These are phyloP conservation scores for Meloidogyne exigua DNA, from an alignment of 1,140 invertebrate species.

Conservation along the genomic window DNA sequence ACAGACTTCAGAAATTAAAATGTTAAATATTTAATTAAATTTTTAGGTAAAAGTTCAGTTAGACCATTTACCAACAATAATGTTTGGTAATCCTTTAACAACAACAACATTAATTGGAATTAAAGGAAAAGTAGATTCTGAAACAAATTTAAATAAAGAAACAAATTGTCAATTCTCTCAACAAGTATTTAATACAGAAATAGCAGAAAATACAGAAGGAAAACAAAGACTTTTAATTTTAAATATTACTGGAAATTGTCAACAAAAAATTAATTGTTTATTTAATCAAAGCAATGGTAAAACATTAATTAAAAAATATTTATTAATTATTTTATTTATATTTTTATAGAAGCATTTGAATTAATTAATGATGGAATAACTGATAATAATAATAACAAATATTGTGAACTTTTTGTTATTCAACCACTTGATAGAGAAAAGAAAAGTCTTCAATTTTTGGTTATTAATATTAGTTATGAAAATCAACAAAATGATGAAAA, in stretches of 20 bases:
- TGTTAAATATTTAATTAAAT: not conserved
- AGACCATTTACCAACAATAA: not conserved
- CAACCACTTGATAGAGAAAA: conserved; percentile 52
- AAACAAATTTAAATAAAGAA: conserved; percentile 6
- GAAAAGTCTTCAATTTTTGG: conserved; percentile 49
- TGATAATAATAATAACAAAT: not conserved
- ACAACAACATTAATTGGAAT: conserved; percentile 32
- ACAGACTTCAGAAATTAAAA: no score
- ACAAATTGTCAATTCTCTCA: conserved; percentile 42
- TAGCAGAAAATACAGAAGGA: conserved; percentile 46
- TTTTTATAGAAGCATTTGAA: conserved; percentile 50
- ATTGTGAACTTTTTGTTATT: conserved; percentile 50
- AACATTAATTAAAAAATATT: no score
- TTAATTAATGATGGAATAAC: conserved; percentile 43
- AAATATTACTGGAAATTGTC: conserved; percentile 31
- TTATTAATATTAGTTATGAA: conserved; percentile 48
- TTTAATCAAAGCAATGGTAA: conserved; percentile 39
- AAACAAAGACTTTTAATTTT: conserved; percentile 40
- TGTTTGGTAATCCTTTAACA: not conserved
- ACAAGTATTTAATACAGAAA: conserved; percentile 52
- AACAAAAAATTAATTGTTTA: conserved; percentile 27
- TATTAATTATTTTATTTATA: not conserved
- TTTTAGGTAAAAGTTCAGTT: not conserved
- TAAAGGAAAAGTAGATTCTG: not conserved
- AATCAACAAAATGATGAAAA: not conserved